phyloP scores from a whole-genome alignment of 2,113 vertebrate genomes.

The Cryptotis parvus region DNA sequence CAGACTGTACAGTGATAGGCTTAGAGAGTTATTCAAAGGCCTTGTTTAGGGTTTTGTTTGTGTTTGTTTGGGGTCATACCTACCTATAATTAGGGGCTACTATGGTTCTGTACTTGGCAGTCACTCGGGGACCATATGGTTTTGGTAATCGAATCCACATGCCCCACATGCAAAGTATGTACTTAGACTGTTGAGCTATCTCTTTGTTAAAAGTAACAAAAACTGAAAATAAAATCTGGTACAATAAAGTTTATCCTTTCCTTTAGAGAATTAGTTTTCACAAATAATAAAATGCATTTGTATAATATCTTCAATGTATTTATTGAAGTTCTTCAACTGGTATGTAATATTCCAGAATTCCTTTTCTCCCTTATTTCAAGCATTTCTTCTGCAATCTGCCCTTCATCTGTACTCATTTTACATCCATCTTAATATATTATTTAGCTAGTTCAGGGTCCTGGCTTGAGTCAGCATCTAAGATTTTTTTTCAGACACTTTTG shows the following conservation, averaged over 20 bases:
- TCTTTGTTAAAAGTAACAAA: slow-evolving; percentile 41
- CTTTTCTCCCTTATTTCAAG: background rate
- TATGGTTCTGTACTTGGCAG: too few relatives aligned
- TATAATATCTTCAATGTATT: background rate
- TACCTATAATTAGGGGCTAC: too few relatives aligned
- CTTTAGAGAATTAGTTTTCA: slow-evolving; percentile 53
- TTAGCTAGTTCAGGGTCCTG: slow-evolving; percentile 42
- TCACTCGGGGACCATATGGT: too few relatives aligned
- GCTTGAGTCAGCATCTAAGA: background rate
- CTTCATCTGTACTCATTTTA: background rate
- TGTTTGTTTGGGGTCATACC: too few relatives aligned
- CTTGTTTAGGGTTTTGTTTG: too few relatives aligned
- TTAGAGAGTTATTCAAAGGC: background rate
- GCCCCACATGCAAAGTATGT: too few relatives aligned
- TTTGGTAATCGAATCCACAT: too few relatives aligned
- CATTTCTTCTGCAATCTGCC: background rate
- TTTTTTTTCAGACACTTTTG: slow-evolving; percentile 60
- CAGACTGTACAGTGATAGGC: background rate
- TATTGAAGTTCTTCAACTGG: background rate
- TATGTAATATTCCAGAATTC: background rate
- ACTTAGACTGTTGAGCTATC: too few relatives aligned
- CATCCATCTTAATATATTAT: slow-evolving; percentile 32
- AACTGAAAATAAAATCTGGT: slow-evolving; percentile 46
- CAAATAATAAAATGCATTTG: slow-evolving; percentile 31
- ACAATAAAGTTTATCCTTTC: slow-evolving; percentile 53